Base-by-base conservation (phyloP, 92 coral and sea anemone species). In the Epizoanthus fatuus region DNA sequence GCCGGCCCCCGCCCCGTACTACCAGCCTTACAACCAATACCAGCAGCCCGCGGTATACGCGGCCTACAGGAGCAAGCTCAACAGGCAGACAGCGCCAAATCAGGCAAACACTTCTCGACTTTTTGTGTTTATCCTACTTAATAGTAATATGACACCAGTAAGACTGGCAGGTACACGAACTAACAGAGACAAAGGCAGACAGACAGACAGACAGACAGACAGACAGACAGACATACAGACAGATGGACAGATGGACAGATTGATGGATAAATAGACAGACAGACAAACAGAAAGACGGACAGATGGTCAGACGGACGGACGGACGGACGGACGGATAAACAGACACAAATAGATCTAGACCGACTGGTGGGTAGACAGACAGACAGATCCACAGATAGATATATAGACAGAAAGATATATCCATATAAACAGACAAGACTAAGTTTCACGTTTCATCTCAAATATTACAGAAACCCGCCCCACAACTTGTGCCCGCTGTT, bases 1-100 rank as follows among this genome's bases (percentile, higher is more conserved):
- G 82, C 44, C 71, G 38, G n/a, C 82, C 39, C 82, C 55, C 65
- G 69, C 82, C 57, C 82, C 52, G 17, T 77, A 77, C 22, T 77
- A 77, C 57, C 82, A 77, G 57, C 71, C 82, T 37, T 77, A 60
- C 9, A 77, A 60, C 44, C 82, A 77, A 38, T 77, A 59, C 39
- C 82, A 60, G 53, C 82, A 60, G 19, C 81, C 81, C 1, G 68
- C 69, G 0, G 81, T 17, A 7, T 76, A 76, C 69, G 81, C 81
- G 1, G 59, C 69, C 3, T 77, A 77, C 51, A 59, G 82, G 19
- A 77, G 82, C 42, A 77, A 77, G 63, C 68, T 77, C 13, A 60
- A 62, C 29, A 60, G 17, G 3, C 69, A 44, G 29, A 22, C 6
- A 4, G 51, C 68, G 4, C 19, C 22, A 40, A 42, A 60, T 59